These are phyloP conservation scores for Lithobates pipiens DNA, from an alignment of 2,797 vertebrate species.

Conservation along the genomic window DNA sequence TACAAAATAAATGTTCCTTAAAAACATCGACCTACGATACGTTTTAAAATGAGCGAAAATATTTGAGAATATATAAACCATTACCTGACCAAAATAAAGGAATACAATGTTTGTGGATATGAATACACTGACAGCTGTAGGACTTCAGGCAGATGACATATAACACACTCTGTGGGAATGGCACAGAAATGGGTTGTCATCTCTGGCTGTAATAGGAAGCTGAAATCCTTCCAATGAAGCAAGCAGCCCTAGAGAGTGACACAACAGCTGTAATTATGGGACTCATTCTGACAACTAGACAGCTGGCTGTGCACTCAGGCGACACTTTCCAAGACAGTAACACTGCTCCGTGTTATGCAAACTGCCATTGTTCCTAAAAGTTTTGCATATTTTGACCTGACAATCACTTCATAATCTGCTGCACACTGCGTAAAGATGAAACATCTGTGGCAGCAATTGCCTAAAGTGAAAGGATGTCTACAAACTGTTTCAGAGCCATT, in stretches of 20 bases:
- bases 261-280: neutral
- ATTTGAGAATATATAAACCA: too few relatives aligned
- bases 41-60: too few relatives aligned
- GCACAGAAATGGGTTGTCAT: neutral
- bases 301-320: neutral
- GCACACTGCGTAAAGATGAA: neutral
- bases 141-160: neutral
- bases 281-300: neutral
- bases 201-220: neutral
- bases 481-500: neutral
- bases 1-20: too few relatives aligned
- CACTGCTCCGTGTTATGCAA: neutral
- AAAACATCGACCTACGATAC: too few relatives aligned
- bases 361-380: neutral
- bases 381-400: neutral
- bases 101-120: too few relatives aligned
- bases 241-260: neutral
- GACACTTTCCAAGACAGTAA: neutral
- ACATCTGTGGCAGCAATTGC: constrained; percentile 3
- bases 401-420: neutral
- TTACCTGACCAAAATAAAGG: too few relatives aligned
- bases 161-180: neutral
- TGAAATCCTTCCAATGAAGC: neutral
- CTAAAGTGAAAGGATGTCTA: constrained; percentile 1
- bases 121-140: too few relatives aligned